Conservation (phyloP, 2,113 vertebrate species). For the Bungarus multicinctus region DNA sequence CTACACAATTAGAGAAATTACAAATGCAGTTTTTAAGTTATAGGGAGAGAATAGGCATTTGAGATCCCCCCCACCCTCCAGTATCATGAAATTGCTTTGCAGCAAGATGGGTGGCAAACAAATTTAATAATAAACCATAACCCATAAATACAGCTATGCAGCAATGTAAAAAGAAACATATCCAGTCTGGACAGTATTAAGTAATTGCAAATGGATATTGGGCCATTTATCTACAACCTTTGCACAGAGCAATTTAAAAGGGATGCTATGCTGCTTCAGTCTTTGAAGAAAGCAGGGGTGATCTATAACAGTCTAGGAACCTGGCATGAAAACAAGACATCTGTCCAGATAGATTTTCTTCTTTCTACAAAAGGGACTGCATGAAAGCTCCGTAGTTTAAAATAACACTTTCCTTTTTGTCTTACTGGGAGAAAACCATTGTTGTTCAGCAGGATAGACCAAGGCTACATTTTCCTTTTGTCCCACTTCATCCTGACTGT, state of each 20-base stretch:
- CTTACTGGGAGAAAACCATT: conserved; percentile 33
- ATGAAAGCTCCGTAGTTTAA: conserved; percentile 28
- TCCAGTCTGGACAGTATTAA: not conserved
- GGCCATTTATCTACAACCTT: not conserved
- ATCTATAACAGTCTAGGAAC: not conserved
- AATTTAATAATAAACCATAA: not conserved
- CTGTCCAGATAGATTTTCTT: conserved; percentile 52
- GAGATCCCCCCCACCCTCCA: not conserved
- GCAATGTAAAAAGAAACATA: not conserved
- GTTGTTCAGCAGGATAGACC: conserved; percentile 32
- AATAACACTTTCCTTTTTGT: conserved; percentile 42
- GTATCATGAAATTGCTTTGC: not conserved
- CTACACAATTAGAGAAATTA: not conserved
- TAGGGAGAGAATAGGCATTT: not conserved
- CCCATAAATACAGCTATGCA: not conserved
- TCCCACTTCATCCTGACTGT: conserved; percentile 20
- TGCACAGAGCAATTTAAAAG: not conserved
- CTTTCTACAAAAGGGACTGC: conserved; percentile 1
- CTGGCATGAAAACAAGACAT: conserved; percentile 45
- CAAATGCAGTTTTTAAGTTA: not conserved
- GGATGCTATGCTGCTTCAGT: not conserved
- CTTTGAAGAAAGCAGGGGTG: not conserved
- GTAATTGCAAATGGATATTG: not conserved
- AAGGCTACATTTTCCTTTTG: conserved; percentile 16
- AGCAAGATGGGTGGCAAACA: not conserved